phyloP scores from a whole-genome alignment of 2,113 vertebrate genomes.

The Petaurus breviceps region DNA sequence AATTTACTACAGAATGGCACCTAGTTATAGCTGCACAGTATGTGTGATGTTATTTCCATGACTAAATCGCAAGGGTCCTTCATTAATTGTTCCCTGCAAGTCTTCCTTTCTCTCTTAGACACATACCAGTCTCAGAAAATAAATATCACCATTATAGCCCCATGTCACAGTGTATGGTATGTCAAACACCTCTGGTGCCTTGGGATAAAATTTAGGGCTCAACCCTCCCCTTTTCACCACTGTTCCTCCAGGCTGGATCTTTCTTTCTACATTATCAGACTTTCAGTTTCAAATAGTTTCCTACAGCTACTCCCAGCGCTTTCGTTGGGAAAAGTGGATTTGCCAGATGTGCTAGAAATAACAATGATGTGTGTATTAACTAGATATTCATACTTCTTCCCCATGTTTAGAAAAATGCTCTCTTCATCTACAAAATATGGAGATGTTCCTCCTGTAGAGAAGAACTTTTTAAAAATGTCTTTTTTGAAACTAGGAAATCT shows the following conservation, averaged over 20 bases:
- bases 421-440: background rate
- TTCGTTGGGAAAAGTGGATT: background rate
- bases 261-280: background rate
- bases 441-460: background rate
- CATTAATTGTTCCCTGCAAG: background rate
- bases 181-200: conserved; percentile 20
- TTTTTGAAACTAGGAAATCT: background rate
- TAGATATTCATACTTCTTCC: conserved; percentile 23
- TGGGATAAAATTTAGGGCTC: background rate
- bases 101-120: background rate
- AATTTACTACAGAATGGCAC: background rate
- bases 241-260: background rate
- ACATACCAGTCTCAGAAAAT: background rate
- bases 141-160: background rate
- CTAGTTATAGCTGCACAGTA: background rate
- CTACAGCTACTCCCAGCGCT: background rate
- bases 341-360: conserved; percentile 33
- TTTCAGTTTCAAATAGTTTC: background rate
- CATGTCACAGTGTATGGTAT: background rate
- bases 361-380: conserved; percentile 14
- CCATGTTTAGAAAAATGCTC: conserved; percentile 33
- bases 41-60: background rate
- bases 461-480: background rate
- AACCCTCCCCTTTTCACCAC: background rate
- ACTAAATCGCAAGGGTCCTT: background rate